A percentile compares a stretch with the other conserved stretches of the same genome.
Evolutionary conservation across 37 sponge, comb jelly and placozoan genomes (phyloP).

Genomic region (Cliona cf. orientalis): DNA sequence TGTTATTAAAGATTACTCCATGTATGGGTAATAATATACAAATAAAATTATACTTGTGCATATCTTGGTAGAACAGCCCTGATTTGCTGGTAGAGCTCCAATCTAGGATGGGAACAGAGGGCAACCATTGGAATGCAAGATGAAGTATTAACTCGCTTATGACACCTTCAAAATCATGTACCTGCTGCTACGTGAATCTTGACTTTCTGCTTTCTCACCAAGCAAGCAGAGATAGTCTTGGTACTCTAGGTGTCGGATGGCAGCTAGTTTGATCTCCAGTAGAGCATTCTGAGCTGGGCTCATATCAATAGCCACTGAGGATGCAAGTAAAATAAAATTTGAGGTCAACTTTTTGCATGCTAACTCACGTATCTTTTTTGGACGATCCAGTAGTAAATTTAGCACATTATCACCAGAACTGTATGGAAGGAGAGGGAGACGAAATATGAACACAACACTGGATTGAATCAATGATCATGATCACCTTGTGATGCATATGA

Average conservation of each 20-base stretch:
- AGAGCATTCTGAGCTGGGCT: constrained; percentile 64
- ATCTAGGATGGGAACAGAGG: no score
- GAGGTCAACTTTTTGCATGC: neutral
- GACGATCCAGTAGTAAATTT: constrained; percentile 49
- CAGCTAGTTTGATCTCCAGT: constrained; percentile 65
- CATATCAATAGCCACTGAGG: constrained; percentile 60
- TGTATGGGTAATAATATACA: no score
- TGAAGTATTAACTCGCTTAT: no score
- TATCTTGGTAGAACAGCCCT: constrained; percentile 16
- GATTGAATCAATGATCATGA: neutral
- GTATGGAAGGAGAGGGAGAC: no score
- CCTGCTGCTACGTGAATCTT: no score
- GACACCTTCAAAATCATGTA: no score
- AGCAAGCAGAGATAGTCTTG: constrained; percentile 41
- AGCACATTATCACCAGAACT: constrained; percentile 66
- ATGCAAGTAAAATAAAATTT: neutral
- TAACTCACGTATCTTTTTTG: constrained; percentile 38
- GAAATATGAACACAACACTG: neutral
- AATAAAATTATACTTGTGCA: no score
- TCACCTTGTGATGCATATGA: constrained; percentile 73
- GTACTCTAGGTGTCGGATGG: constrained; percentile 36
- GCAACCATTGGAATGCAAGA: no score
- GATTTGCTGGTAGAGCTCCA: constrained; percentile 20
- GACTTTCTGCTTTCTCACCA: constrained; percentile 21
- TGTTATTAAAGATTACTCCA: no score